phyloP scores from a whole-genome alignment of 1,140 invertebrate species.

The Propsilocerus akamusi region DNA sequence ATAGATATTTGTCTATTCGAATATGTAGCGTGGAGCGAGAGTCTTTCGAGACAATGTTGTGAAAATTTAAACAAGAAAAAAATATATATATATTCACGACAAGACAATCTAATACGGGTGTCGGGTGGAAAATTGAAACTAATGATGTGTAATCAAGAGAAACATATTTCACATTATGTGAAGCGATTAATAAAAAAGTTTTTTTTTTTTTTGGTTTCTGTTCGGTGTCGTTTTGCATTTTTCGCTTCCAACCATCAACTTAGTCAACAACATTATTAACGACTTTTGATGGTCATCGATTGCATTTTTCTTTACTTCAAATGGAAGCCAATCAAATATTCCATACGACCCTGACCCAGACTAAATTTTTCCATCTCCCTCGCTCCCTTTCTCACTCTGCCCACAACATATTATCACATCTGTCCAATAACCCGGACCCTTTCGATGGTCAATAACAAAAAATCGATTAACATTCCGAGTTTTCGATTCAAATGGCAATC shows the following conservation, averaged over 20 bases:
- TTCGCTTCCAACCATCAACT: background rate
- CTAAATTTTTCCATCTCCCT: background rate
- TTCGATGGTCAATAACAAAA: slow-evolving; percentile 2
- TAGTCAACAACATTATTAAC: background rate
- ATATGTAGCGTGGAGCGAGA: too few relatives aligned
- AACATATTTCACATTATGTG: background rate
- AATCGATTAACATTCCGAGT: background rate
- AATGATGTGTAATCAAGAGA: background rate
- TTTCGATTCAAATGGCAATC: too few relatives aligned
- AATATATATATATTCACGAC: too few relatives aligned
- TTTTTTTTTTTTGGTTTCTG: too few relatives aligned
- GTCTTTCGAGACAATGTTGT: too few relatives aligned
- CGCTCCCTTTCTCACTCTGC: background rate
- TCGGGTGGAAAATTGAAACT: background rate
- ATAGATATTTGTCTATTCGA: too few relatives aligned
- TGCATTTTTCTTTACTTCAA: background rate
- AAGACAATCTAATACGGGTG: too few relatives aligned
- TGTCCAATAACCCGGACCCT: background rate
- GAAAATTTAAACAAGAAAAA: too few relatives aligned
- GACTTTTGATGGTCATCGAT: background rate
- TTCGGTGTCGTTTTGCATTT: background rate
- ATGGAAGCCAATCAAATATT: background rate
- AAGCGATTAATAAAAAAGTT: background rate
- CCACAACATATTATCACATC: background rate
- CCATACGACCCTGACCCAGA: background rate